phyloP scores from a whole-genome alignment of 2,113 vertebrate species.

The Ivindomyrus marchei region DNA sequence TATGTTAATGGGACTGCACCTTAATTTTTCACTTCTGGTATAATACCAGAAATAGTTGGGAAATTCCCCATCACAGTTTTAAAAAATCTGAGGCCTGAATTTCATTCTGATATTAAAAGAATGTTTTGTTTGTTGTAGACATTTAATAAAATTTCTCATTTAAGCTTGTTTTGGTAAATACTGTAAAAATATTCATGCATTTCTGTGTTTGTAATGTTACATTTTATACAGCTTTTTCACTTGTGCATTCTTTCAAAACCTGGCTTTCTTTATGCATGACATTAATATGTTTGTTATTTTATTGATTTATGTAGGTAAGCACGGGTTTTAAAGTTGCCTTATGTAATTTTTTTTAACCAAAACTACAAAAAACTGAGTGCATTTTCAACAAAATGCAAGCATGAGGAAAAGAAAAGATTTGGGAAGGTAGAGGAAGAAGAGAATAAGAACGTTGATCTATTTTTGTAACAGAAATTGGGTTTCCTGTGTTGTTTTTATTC shows the following conservation, averaged over 20 bases:
- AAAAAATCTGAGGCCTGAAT: not conserved
- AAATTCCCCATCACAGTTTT: not conserved
- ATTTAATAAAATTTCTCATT: not conserved
- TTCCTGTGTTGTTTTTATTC: constrained; percentile 11
- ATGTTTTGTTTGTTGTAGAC: not conserved
- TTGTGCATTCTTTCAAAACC: not conserved
- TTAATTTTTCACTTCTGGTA: not conserved
- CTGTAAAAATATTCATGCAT: not conserved
- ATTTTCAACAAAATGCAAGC: not conserved
- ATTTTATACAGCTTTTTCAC: not conserved
- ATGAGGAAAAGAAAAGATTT: constrained; percentile 1
- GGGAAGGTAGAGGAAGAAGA: constrained; percentile 6
- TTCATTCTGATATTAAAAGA: not conserved
- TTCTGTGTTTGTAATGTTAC: not conserved
- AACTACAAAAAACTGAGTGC: not conserved
- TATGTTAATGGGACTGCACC: not conserved
- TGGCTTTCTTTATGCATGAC: not conserved
- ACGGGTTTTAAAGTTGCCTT: not conserved
- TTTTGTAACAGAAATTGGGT: constrained; percentile 15
- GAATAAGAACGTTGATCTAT: constrained; percentile 12
- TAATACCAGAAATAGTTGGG: not conserved
- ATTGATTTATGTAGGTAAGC: not conserved
- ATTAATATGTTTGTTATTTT: not conserved
- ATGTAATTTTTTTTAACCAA: not conserved
- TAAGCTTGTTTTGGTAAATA: not conserved